Evolutionary conservation across 2,797 vertebrate genomes (phyloP).

Genomic region (Enteromius treurensis): DNA sequence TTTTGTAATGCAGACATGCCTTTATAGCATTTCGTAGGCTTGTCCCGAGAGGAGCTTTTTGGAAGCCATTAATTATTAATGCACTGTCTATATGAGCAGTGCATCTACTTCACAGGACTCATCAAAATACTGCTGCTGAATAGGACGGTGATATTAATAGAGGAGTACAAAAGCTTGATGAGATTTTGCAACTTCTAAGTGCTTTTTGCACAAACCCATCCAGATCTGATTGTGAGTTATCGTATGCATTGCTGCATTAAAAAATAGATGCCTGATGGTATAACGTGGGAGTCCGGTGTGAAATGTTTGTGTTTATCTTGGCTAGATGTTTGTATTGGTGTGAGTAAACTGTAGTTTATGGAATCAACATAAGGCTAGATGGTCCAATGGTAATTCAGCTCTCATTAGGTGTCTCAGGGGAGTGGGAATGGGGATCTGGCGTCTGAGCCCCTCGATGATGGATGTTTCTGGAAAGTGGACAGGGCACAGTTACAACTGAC

Average conservation of each 20-base stretch:
- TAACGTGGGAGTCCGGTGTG: neutral
- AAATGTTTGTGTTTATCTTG: conserved; percentile 54
- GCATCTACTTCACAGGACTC: conserved; percentile 38
- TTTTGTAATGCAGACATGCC: conserved; percentile 1
- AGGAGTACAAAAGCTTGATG: neutral
- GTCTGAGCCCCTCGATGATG: conserved; percentile 75
- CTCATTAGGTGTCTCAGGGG: conserved; percentile 77
- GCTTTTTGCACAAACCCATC: neutral
- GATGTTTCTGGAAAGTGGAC: conserved; percentile 82
- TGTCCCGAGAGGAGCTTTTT: conserved; percentile 26
- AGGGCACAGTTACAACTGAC: conserved; percentile 77
- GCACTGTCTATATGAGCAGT: conserved; percentile 40
- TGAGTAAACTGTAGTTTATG: conserved; percentile 66
- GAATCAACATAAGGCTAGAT: conserved; percentile 79
- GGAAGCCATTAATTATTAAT: conserved; percentile 52
- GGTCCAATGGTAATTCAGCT: conserved; percentile 72
- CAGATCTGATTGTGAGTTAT: neutral
- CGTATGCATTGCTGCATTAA: neutral
- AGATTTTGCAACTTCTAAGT: neutral
- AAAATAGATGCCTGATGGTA: neutral
- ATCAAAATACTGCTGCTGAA: neutral
- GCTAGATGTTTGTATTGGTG: conserved; percentile 70
- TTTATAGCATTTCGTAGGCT: conserved; percentile 46
- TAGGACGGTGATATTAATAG: neutral
- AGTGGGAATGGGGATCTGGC: conserved; percentile 46